Base-by-base conservation (phyloP, 2,797 vertebrate species). In the Enteromius unitaeniatus region DNA sequence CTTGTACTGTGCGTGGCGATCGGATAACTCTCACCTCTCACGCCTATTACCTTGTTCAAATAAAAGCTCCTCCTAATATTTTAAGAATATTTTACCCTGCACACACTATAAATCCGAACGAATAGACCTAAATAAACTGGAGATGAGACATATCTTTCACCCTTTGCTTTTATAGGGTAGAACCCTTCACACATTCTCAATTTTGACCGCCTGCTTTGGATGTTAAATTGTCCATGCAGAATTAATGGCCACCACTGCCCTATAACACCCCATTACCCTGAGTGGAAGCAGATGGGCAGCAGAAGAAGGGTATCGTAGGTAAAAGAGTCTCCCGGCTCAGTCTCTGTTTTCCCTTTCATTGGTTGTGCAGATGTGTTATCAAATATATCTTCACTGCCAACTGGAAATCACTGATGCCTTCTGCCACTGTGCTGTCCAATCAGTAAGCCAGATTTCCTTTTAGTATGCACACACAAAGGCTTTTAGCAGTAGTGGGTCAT, bases 171-270 rank as follows among this genome's bases (percentile, higher is more conserved):
- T n/a, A 75, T 40, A 55, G 87, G 81, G 62, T 85, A 88, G 88
- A 74, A 78, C 51, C 76, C 91, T 86, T 81, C 79, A 83, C 89
- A 89, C 89, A 89, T 88, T 86, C 80, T 92, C 89, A 87, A 87
- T 91, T 91, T 87, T 92, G 89, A 91, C 88, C 87, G 89, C 88
- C 92, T 93, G 94, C 93, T 93, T 94, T 92, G 92, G 91, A 92
- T 93, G 91, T 92, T 92, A 90, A 93, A 92, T 94, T 93, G 91
- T 90, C 91, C 91, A 89, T 92, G 90, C 92, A 89, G 88, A 85
- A 85, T 78, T 85, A 88, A 88, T 85, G 80, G 76, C 45, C 78
- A 70, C 45, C 68, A 86, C 86, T 84, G 80, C 80, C 76, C 69
- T 87, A 81, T 85, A 87, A 87, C 81, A 80, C 85, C 86, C 78